These are phyloP conservation scores for Drosophila orosa DNA, from an alignment of 1,140 invertebrate genomes.

Conservation along the genomic window DNA sequence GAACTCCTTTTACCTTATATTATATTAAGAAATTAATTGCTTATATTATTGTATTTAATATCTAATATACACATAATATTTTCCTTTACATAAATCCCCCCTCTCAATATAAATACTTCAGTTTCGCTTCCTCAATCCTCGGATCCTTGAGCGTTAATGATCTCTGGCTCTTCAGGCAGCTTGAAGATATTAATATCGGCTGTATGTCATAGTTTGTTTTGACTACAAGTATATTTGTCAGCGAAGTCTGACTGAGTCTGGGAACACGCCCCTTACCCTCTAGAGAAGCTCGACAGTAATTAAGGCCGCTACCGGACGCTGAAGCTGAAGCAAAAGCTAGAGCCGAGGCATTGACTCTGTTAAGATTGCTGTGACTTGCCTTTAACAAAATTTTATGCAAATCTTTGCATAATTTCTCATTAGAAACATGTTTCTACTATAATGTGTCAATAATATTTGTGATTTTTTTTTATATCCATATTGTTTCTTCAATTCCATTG, in stretches of 20 bases:
- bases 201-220: slow-evolving; percentile 70
- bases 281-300: slow-evolving; percentile 57
- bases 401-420: slow-evolving; percentile 79
- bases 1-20: neutral
- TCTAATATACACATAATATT: too few relatives aligned
- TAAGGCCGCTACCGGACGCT: slow-evolving; percentile 77
- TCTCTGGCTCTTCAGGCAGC: slow-evolving; percentile 47
- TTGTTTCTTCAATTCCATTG: slow-evolving; percentile 53
- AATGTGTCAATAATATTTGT: slow-evolving; percentile 77
- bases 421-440: slow-evolving; percentile 78
- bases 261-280: slow-evolving; percentile 61
- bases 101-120: neutral
- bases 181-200: slow-evolving; percentile 65
- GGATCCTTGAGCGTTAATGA: slow-evolving; percentile 43
- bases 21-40: neutral
- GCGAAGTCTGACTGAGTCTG: slow-evolving; percentile 23
- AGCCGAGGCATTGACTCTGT: slow-evolving; percentile 28
- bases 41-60: neutral
- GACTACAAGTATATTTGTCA: slow-evolving; percentile 71
- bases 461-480: slow-evolving; percentile 34
- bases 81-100: neutral
- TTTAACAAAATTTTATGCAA: slow-evolving; percentile 51
- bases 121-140: slow-evolving; percentile 40
- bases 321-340: slow-evolving; percentile 26
- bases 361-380: slow-evolving; percentile 48